Base-by-base conservation (phyloP, 1,140 invertebrate species). In the Glomeris maerens region DNA sequence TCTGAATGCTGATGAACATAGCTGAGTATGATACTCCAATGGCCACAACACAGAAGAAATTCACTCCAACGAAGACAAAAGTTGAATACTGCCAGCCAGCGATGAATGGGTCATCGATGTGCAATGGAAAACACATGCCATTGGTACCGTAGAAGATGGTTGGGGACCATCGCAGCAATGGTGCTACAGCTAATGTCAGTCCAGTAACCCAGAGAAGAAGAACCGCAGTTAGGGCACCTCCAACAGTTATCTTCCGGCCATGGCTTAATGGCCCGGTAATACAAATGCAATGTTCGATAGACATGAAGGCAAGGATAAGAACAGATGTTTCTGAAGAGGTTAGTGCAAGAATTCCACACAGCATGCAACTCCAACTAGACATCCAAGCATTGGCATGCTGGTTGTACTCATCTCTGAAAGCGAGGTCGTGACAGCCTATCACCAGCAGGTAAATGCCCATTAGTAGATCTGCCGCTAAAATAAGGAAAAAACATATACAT, bases 401-500 rank as follows among this genome's bases (percentile, higher is more conserved):
- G 55, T 78, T 73, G 64, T 83, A 88, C 40, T 68, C 66, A 45
- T 75, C 72, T 20, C 81, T 66, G 59, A 74, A 83, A 44, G 69
- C 66, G 26, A 72, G 59, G 61, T 88, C 84, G 57, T 79, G 71
- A 27, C 75, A 62, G 3, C 76, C 81, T 55, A 87, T 80, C 42
- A 78, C 70, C 13, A 82, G 60, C 48, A 87, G 67, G 64, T 87
- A 87, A 40, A 85, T 61, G 1, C 82, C 84, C 80, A 86, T 85
- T 17, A 86, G 62, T 55, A 84, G 70, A 65, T 88, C 84, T 3
- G 83, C 78, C n/a, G 78, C 71, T 75, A 58, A 21, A 64, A 58
- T 23, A 47, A 44, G 42, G 27, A 39, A n/a, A 27, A n/a, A n/a
- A 27, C 10, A n/a, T n/a, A 45, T 14, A 13, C 42, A 27, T 14